Evolutionary conservation across 2,113 vertebrate species (phyloP), one percentile per base, ranked within the genome.

Genomic region (Aspiorhynchus laticeps): DNA sequence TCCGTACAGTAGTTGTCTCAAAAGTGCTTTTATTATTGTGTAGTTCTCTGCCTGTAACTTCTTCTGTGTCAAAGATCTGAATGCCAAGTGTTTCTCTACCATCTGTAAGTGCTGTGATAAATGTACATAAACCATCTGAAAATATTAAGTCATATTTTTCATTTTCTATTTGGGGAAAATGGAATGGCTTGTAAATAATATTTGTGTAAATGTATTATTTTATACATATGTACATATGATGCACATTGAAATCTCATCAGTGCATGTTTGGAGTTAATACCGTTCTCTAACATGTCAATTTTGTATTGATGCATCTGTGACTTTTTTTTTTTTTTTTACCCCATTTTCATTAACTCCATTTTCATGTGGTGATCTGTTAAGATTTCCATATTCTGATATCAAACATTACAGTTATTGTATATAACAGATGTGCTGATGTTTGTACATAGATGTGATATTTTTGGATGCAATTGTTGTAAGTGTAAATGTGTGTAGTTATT

Each of bases 391-490:
- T 21, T 75, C 53, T 74, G 41, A 31, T 80, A 48, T 26, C 56
- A 75, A 87, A 86, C 73, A 87, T 24, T 28, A 14, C 21, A 26
- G 46, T 38, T 91, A 88, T 93, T 88, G 92, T 95, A 92, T 85
- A 93, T 93, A 92, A 79, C 93, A 87, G 88, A 90, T 87, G 26
- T 87, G 91, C 89, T 90, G 67, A 38, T 85, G 89, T 79, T 71
- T 93, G 92, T 93, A 93, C 88, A 93, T 92, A 92, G 26, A 92
- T 83, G 93, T 93, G 90, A 61, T 93, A 85, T 92, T 92, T 90
- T 93, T 89, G 83, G 65, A 88, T 85, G 48, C 84, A 73, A 79
- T 90, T 85, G 85, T 74, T 21, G 80, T 88, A 87, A 46, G 12
- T 87, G 88, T 90, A 87, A 85, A 80, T 87, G 87, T 71, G n/a